Evolutionary conservation across 2,888 invertebrate genomes (phyloP).

Genomic region (Oxytorus armatus): DNA sequence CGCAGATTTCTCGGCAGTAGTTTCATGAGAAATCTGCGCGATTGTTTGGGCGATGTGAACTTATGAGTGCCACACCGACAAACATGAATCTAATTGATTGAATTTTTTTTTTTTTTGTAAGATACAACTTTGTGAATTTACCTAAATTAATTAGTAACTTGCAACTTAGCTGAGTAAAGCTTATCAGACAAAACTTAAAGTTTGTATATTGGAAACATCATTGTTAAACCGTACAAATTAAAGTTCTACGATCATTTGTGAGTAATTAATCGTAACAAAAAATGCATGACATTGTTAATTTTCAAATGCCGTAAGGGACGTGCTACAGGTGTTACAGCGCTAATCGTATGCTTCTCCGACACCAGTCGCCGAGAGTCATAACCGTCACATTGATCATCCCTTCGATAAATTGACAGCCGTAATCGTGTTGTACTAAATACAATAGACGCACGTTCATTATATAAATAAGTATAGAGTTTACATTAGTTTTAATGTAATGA

Average conservation of each 20-base stretch:
- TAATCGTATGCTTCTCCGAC: slow-evolving; percentile 41
- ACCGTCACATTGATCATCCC: slow-evolving; percentile 48
- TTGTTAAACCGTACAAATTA: too few relatives aligned
- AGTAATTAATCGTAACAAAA: not conserved
- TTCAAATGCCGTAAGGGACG: not conserved
- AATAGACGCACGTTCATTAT: not conserved
- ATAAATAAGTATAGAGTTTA: slow-evolving; percentile 7
- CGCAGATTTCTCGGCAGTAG: not conserved
- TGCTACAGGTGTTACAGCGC: slow-evolving; percentile 38
- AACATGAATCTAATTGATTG: too few relatives aligned
- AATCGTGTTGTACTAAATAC: slow-evolving; percentile 18
- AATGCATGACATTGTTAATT: not conserved
- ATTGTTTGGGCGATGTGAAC: too few relatives aligned
- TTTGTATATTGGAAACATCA: not conserved
- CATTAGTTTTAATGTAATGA: too few relatives aligned
- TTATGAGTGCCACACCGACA: too few relatives aligned
- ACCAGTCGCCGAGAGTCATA: slow-evolving; percentile 49
- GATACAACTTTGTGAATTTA: too few relatives aligned
- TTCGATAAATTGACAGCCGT: slow-evolving; percentile 21
- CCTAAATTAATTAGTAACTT: too few relatives aligned
- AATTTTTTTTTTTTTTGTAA: too few relatives aligned
- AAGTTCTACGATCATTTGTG: too few relatives aligned
- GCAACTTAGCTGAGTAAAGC: too few relatives aligned
- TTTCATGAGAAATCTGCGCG: not conserved
- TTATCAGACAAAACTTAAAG: too few relatives aligned